These are phyloP conservation scores for Aldabrachelys gigantea DNA, from an alignment of 2,113 vertebrate genomes.

Conservation along the genomic window DNA sequence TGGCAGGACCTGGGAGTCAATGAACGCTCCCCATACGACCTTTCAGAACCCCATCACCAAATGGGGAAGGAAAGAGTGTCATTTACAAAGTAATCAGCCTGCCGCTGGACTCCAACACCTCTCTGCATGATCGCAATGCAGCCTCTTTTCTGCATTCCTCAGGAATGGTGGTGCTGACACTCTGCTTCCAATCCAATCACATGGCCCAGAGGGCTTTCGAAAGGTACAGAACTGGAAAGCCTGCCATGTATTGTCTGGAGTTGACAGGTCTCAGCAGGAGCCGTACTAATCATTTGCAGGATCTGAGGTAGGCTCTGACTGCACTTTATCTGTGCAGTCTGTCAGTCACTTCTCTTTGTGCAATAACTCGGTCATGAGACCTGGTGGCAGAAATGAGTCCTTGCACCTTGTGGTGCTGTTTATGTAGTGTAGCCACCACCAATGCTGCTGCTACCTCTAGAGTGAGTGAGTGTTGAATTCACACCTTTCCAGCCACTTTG, in stretches of 20 bases:
- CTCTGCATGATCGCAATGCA: conserved; percentile 53
- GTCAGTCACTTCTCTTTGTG: not conserved
- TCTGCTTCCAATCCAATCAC: conserved; percentile 37
- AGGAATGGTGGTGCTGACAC: conserved; percentile 29
- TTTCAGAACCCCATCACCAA: not conserved
- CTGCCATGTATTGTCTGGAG: not conserved
- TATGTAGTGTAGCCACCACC: too few species aligned
- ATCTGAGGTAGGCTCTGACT: not conserved
- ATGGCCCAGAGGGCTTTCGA: not conserved
- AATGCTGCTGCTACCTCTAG: not conserved
- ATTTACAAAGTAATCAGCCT: conserved; percentile 66
- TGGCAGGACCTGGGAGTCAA: not conserved
- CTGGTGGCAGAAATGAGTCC: not conserved
- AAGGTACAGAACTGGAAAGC: not conserved
- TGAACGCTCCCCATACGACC: too few species aligned
- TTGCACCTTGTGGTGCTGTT: too few species aligned
- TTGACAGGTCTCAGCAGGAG: conserved; percentile 8
- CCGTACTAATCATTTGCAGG: conserved; percentile 3
- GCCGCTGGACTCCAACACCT: conserved; percentile 23
- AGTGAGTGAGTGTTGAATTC: not conserved
- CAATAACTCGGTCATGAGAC: not conserved
- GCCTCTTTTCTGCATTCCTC: conserved; percentile 43
- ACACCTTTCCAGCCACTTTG: not conserved
- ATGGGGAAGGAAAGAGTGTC: not conserved
- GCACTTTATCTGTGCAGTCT: not conserved